Percentiles rank a stretch among this genome's conserved stretches.
Evolutionary conservation across 2,797 vertebrate species (phyloP).

Genomic region (Protonibea diacanthus): DNA sequence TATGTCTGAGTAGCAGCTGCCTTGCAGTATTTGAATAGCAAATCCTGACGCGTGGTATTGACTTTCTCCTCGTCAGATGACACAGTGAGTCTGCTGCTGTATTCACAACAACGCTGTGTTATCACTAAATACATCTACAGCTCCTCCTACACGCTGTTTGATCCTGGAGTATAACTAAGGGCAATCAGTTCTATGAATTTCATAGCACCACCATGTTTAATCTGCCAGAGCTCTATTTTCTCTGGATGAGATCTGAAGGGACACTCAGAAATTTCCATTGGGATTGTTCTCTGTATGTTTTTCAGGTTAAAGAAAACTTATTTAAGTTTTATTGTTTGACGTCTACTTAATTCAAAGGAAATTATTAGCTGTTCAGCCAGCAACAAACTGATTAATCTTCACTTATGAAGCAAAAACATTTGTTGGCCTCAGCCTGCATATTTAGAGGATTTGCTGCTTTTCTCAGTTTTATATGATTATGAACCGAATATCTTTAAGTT

Average conservation of each 20-base stretch:
- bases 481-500: too few species aligned
- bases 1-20: conserved; percentile 19
- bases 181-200: background rate
- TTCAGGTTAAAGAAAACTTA: too few species aligned
- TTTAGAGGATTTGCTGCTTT: background rate
- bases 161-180: background rate
- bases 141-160: background rate
- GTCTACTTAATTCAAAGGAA: too few species aligned
- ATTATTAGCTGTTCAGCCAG: too few species aligned
- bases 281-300: too few species aligned
- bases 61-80: background rate
- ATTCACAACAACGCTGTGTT: conserved; percentile 6
- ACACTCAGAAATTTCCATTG: too few species aligned
- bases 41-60: conserved; percentile 37
- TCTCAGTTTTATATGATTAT: background rate
- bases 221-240: background rate
- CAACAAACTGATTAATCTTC: too few species aligned
- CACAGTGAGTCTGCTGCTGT: background rate
- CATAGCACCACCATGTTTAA: background rate
- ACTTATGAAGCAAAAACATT: background rate
- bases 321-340: too few species aligned
- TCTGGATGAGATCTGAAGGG: conserved; percentile 1
- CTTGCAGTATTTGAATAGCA: conserved; percentile 70
- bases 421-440: background rate
- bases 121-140: background rate